phyloP scores from a whole-genome alignment of 2,113 vertebrate genomes.

The Scopus umbretta region DNA sequence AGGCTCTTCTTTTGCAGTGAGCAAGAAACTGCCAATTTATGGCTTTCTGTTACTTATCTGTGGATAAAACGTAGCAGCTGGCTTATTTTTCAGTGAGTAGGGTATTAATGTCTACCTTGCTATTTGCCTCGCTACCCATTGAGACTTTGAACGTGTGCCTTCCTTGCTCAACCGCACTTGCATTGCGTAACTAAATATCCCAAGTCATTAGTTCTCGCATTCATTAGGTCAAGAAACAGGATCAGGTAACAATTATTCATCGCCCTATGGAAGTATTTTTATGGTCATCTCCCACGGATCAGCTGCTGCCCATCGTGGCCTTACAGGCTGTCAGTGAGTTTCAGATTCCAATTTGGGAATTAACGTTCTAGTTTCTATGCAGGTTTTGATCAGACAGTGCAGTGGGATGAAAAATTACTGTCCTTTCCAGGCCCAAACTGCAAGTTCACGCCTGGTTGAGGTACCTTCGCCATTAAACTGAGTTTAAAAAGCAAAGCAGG shows the following conservation, averaged over 20 bases:
- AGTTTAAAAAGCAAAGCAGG: not conserved
- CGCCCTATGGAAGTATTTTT: not conserved
- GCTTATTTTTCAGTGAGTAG: not conserved
- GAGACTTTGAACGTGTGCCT: not conserved
- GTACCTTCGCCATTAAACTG: not conserved
- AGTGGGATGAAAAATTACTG: not conserved
- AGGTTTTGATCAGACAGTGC: not conserved
- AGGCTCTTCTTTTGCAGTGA: not conserved
- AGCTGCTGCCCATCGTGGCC: not conserved
- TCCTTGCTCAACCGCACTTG: not conserved
- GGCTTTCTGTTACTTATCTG: not conserved
- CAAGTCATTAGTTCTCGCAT: not conserved
- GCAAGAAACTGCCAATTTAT: not conserved
- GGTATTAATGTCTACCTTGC: accelerated
- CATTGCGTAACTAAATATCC: not conserved
- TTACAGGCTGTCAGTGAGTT: not conserved
- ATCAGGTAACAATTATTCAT: not conserved
- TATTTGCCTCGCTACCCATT: not conserved
- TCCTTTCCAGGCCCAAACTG: not conserved
- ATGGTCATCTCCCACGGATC: not conserved
- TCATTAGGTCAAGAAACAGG: not conserved
- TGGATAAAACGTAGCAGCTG: not conserved
- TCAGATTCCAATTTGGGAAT: not conserved
- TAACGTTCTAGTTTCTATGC: accelerated
- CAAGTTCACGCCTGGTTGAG: not conserved